Percentiles rank a stretch among this genome's conserved stretches.
Evolutionary conservation across 92 coral and sea anemone genomes (phyloP).

Genomic region (Anthopleura xanthogrammica): DNA sequence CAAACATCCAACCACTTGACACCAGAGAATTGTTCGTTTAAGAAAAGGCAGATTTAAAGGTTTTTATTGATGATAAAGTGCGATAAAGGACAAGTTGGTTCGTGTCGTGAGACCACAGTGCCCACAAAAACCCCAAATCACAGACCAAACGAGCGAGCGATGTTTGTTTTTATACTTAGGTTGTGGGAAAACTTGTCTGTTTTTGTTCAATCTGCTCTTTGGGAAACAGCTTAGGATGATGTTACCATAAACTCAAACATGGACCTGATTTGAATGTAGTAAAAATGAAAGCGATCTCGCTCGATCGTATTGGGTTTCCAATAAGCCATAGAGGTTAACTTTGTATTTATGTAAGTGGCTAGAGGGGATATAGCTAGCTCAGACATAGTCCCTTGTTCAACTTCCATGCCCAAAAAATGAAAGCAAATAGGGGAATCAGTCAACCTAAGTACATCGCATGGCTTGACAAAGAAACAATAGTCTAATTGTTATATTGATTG

Average conservation of each 20-base stretch:
- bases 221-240: slow-evolving; percentile 15
- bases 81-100: slow-evolving; percentile 26
- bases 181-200: slow-evolving; percentile 1
- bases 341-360: background rate
- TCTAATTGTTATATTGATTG: slow-evolving; percentile 19
- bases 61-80: slow-evolving; percentile 23
- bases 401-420: background rate
- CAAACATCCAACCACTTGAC: slow-evolving; percentile 11
- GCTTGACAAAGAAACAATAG: slow-evolving; percentile 19
- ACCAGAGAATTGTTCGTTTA: slow-evolving; percentile 17
- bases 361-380: background rate
- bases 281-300: background rate
- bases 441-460: background rate
- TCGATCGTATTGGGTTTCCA: slow-evolving; percentile 10
- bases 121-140: slow-evolving; percentile 33
- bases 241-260: background rate
- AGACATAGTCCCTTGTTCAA: slow-evolving; percentile 2
- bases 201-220: slow-evolving; percentile 10
- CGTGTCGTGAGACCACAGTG: slow-evolving; percentile 9
- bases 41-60: slow-evolving; percentile 11
- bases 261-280: background rate
- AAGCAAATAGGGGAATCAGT: background rate
- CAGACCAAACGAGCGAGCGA: slow-evolving; percentile 8
- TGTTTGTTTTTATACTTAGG: slow-evolving; percentile 22
- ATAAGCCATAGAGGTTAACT: slow-evolving; percentile 5